Evolutionary conservation across 2,797 vertebrate species (phyloP), one percentile per base, ranked within the genome.

Genomic region (Salarias fasciatus): DNA sequence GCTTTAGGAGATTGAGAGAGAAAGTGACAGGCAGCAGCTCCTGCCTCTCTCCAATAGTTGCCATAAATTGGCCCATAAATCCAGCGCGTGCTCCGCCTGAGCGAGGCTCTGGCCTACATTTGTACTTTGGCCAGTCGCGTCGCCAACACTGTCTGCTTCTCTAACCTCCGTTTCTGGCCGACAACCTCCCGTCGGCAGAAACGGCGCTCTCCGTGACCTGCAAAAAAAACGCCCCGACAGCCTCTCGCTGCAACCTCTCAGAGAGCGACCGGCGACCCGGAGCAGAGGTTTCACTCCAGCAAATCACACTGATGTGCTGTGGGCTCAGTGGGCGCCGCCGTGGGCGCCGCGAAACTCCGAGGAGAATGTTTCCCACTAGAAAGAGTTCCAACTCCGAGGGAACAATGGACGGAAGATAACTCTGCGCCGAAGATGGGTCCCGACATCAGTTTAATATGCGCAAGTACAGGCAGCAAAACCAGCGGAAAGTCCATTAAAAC

Each of bases 11-110:
- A 74, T 75, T 69, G 74, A 80, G 74, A 70, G 63, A 60, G 69
- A 84, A 70, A 69, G 56, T 59, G 63, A 69, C 50, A 53, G 46
- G 53, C 11, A 29, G 58, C 68, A 63, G 71, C 65, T 45, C 35
- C 63, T 4, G 13, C 58, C 58, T 73, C 69, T 56, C 42, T 72
- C 50, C 69, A 62, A 40, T 66, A 75, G 45, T 49, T 44, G 42
- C 49, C 56, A 60, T 79, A 80, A 78, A 82, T 72, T 69, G 64
- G 31, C 7, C 72, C 38, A 70, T 81, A 81, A 82, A 81, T 81
- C 70, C 46, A 18, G 14, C 7, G 38, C 41, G 42, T 67, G 54
- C 61, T 58, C 53, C 24, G 53, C 64, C 53, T 41, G 13, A 54
- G 12, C 74, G 15, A 40, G 7, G 57, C 53, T 55, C 41, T 30